Conservation (phyloP, 2,888 invertebrate genomes). For the Oscheius sp. region DNA sequence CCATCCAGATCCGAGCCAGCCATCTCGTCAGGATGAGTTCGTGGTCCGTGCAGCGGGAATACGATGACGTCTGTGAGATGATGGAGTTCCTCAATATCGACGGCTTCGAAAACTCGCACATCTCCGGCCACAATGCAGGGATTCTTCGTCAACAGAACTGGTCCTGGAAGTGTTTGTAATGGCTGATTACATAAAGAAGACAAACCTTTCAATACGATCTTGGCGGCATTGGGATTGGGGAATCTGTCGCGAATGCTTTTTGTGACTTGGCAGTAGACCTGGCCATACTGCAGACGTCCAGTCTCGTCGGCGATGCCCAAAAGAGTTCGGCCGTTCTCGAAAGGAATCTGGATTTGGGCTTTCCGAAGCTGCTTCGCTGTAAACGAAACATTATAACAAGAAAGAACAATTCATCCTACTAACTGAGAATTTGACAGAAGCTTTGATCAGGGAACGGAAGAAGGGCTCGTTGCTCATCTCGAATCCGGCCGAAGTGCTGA, state of each 20-base stretch:
- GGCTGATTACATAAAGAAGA: not conserved
- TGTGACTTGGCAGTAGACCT: slow-evolving; percentile 44
- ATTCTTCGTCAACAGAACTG: slow-evolving; percentile 75
- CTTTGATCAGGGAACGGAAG: slow-evolving; percentile 66
- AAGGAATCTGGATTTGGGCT: slow-evolving; percentile 55
- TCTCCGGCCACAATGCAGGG: slow-evolving; percentile 75
- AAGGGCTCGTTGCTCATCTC: slow-evolving; percentile 62
- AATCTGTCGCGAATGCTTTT: slow-evolving; percentile 46
- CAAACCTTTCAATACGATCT: slow-evolving; percentile 41
- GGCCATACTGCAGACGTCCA: slow-evolving; percentile 55
- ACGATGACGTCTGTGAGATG: slow-evolving; percentile 73
- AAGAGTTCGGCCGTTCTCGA: slow-evolving; percentile 61
- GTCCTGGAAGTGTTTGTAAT: slow-evolving; percentile 48
- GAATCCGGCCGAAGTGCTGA: slow-evolving; percentile 47
- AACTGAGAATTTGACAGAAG: slow-evolving; percentile 50
- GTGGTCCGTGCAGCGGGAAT: slow-evolving; percentile 73
- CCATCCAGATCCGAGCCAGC: slow-evolving; percentile 75
- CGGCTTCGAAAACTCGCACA: slow-evolving; percentile 71
- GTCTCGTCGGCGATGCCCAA: slow-evolving; percentile 71
- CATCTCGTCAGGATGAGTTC: slow-evolving; percentile 75
- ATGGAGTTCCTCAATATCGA: slow-evolving; percentile 63
- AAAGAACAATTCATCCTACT: slow-evolving; percentile 37
- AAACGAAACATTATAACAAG: not conserved
- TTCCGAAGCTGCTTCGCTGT: slow-evolving; percentile 46
- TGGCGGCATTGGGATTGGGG: slow-evolving; percentile 44